Conservation (phyloP, 2,113 vertebrate genomes). For the Notarius lentiginosus region DNA sequence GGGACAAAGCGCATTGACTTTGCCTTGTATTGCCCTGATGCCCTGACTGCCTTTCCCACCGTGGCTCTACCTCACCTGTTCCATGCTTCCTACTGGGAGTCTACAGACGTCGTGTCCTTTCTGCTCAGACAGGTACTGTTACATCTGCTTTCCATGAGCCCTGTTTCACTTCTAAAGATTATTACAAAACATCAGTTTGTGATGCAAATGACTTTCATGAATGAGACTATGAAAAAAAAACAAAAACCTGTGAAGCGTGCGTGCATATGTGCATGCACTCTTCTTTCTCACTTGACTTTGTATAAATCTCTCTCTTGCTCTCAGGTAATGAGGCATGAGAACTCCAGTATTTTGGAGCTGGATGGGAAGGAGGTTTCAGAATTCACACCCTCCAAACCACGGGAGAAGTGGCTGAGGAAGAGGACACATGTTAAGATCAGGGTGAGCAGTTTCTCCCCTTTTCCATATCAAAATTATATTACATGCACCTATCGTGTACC, state of each 20-base stretch:
- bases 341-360: constrained; percentile 80
- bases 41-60: constrained; percentile 90
- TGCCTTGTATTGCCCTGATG: constrained; percentile 92
- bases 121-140: constrained; percentile 86
- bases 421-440: constrained; percentile 94
- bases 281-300: not conserved
- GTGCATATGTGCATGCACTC: no score
- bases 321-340: constrained; percentile 94
- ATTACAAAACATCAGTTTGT: not conserved
- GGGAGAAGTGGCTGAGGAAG: constrained; percentile 95
- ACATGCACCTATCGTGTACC: not conserved
- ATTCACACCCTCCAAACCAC: constrained; percentile 83
- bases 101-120: constrained; percentile 92
- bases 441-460: constrained; percentile 65
- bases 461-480: not conserved
- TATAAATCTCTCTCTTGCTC: not conserved
- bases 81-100: constrained; percentile 98
- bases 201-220: not conserved
- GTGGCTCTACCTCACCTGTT: constrained; percentile 96
- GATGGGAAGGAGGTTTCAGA: constrained; percentile 80
- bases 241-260: no score
- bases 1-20: constrained; percentile 94
- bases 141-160: not conserved
- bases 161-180: not conserved
- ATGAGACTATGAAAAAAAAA: no score